These are phyloP conservation scores for Ceratitis capitata DNA, from an alignment of 1,140 invertebrate genomes.

Conservation along the genomic window DNA sequence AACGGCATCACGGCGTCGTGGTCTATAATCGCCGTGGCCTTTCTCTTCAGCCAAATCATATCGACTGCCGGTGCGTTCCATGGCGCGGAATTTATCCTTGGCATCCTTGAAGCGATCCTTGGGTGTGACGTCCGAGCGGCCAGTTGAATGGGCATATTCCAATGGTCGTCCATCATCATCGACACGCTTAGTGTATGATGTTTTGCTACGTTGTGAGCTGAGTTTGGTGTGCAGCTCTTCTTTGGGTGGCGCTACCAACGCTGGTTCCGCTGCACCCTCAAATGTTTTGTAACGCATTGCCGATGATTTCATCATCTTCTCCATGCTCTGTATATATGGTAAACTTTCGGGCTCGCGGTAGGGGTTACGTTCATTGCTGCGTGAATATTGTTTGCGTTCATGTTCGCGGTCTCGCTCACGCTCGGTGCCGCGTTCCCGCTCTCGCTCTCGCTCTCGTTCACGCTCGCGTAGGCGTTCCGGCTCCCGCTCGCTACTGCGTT, in stretches of 20 bases:
- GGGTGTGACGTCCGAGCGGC: slow-evolving; percentile 67
- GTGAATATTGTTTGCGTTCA: slow-evolving; percentile 49
- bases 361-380: slow-evolving; percentile 57
- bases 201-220: slow-evolving; percentile 45
- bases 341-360: slow-evolving; percentile 63
- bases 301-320: slow-evolving; percentile 64
- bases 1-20: slow-evolving; percentile 50
- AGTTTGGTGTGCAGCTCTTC: slow-evolving; percentile 44
- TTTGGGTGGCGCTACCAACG: not conserved
- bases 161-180: slow-evolving; percentile 20
- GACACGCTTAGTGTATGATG: slow-evolving; percentile 36
- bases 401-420: slow-evolving; percentile 36
- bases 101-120: slow-evolving; percentile 83
- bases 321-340: slow-evolving; percentile 63
- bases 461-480: slow-evolving; percentile 43
- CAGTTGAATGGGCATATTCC: slow-evolving; percentile 42
- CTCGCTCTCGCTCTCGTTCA: slow-evolving; percentile 43
- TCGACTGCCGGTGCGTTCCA: slow-evolving; percentile 75
- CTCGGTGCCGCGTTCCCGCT: not conserved
- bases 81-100: slow-evolving; percentile 82
- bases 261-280: slow-evolving; percentile 35
- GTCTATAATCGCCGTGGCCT: slow-evolving; percentile 43
- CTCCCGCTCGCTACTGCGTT: slow-evolving; percentile 36
- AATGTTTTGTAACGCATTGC: slow-evolving; percentile 58
- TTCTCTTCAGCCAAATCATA: slow-evolving; percentile 66